Evolutionary conservation across 2,888 invertebrate species (phyloP).

Genomic region (Eupithecia abbreviata): DNA sequence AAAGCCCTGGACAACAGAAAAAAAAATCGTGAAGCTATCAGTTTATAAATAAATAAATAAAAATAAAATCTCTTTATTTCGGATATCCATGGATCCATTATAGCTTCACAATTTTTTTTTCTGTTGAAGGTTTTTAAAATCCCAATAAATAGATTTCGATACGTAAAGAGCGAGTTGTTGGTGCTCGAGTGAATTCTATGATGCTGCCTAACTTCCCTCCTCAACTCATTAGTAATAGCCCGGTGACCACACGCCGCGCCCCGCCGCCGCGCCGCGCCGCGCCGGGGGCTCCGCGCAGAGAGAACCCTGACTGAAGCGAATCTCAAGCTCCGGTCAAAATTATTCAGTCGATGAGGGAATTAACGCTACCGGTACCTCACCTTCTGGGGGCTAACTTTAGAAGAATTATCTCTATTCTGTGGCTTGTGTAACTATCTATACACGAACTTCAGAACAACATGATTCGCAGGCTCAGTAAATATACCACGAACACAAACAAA

Average conservation of each 20-base stretch:
- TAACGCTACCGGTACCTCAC: not conserved
- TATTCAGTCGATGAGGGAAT: not conserved
- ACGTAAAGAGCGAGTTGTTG: not conserved
- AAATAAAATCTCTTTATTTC: too few relatives aligned
- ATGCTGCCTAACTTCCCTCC: not conserved
- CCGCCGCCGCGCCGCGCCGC: not conserved
- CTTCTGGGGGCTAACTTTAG: not conserved
- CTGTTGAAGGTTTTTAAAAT: not conserved
- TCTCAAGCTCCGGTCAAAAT: not conserved
- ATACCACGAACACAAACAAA: not conserved
- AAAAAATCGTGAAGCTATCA: too few relatives aligned
- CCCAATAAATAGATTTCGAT: not conserved
- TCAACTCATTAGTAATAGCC: not conserved
- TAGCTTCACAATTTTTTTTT: not conserved
- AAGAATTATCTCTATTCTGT: not conserved
- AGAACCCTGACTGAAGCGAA: conserved; percentile 1
- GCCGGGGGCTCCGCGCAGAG: not conserved
- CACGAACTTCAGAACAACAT: not conserved
- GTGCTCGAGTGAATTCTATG: not conserved
- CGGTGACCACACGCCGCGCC: not conserved
- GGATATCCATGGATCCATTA: too few relatives aligned
- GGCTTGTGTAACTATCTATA: not conserved
- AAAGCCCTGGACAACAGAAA: not conserved
- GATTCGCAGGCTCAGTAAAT: not conserved
- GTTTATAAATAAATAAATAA: too few relatives aligned